Evolutionary conservation across 2,797 vertebrate genomes (phyloP).

Genomic region (Phoeniculus purpureus): DNA sequence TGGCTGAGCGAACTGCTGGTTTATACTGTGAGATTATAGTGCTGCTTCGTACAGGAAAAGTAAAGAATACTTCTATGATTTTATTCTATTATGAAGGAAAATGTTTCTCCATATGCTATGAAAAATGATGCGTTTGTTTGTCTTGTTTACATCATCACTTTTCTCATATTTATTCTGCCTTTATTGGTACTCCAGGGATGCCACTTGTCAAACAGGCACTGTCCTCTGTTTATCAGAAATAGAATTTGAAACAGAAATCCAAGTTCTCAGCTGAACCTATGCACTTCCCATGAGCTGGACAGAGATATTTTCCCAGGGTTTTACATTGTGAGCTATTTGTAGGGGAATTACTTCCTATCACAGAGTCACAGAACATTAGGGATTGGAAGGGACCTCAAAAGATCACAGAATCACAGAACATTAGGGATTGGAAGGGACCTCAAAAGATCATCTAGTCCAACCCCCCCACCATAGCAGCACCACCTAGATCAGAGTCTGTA

Average conservation of each 20-base stretch:
- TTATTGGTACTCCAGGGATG: background rate
- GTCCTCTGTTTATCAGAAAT: background rate
- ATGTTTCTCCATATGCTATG: background rate
- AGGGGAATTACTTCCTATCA: background rate
- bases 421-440: too few species aligned
- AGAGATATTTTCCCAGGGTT: background rate
- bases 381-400: too few species aligned
- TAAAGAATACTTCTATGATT: background rate
- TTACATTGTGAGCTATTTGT: background rate
- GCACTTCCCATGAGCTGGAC: background rate
- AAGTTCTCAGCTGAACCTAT: background rate
- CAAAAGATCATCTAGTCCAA: too few species aligned
- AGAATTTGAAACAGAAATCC: background rate
- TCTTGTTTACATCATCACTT: background rate
- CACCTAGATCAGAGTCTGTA: background rate
- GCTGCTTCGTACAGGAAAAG: rapidly evolving
- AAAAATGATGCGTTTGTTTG: background rate
- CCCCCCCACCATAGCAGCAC: too few species aligned
- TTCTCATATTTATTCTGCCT: background rate
- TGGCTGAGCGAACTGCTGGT: background rate
- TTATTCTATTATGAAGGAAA: background rate
- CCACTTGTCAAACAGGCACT: background rate
- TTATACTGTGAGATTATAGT: background rate
- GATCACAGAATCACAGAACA: too few species aligned
- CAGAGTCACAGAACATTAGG: background rate